Evolutionary conservation across 2,797 vertebrate genomes (phyloP).

Genomic region (Pampus argenteus): DNA sequence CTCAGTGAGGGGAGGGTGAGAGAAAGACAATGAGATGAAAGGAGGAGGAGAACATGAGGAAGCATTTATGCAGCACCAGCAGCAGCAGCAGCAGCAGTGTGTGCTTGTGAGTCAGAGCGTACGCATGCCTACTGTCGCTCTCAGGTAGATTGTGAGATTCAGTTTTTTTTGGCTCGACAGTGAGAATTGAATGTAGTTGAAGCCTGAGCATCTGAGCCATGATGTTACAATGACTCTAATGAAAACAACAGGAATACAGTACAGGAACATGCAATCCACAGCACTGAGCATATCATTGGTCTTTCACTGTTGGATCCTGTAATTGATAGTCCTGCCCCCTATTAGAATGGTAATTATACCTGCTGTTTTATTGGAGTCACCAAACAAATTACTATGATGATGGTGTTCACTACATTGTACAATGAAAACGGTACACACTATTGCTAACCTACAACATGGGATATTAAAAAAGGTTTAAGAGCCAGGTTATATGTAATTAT

Average conservation of each 20-base stretch:
- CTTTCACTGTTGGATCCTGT: slow-evolving; percentile 35
- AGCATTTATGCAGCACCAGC: slow-evolving; percentile 57
- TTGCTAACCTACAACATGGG: slow-evolving; percentile 1
- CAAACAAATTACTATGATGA: slow-evolving; percentile 32
- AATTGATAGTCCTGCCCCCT: slow-evolving; percentile 54
- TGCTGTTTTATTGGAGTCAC: slow-evolving; percentile 48
- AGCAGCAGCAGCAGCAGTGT: slow-evolving; percentile 38
- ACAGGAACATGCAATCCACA: slow-evolving; percentile 8
- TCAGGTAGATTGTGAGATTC: slow-evolving; percentile 53
- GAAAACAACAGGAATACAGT: slow-evolving; percentile 40
- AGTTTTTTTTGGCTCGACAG: slow-evolving; percentile 12
- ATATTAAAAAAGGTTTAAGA: neutral
- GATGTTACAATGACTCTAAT: slow-evolving; percentile 40
- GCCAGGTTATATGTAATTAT: neutral
- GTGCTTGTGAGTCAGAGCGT: slow-evolving; percentile 23
- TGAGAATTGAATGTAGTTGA: slow-evolving; percentile 25
- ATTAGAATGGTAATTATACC: slow-evolving; percentile 60
- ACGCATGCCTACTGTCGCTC: slow-evolving; percentile 34
- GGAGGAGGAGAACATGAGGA: slow-evolving; percentile 66
- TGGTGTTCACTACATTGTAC: slow-evolving; percentile 35
- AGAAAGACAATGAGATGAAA: slow-evolving; percentile 69
- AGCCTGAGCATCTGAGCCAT: slow-evolving; percentile 45
- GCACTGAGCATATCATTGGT: slow-evolving; percentile 31
- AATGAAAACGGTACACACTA: slow-evolving; percentile 27
- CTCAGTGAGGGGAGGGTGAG: slow-evolving; percentile 45